Percentiles rank a stretch among this genome's conserved stretches.
phyloP scores from a whole-genome alignment of 2,113 vertebrate genomes.

The Machaerirhynchus nigripectus region DNA sequence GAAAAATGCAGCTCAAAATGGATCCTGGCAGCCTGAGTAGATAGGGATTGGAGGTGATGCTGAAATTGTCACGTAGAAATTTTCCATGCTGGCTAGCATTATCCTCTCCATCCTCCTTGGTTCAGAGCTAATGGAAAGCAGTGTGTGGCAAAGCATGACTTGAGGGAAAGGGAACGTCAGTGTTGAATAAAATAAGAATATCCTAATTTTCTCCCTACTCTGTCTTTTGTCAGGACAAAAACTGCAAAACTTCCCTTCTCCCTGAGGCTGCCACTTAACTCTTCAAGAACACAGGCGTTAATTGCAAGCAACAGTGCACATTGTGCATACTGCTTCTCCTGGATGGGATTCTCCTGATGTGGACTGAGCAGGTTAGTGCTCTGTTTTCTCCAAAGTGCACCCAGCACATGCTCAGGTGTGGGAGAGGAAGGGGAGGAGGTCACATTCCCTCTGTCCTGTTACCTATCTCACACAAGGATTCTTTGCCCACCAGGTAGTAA shows the following conservation, averaged over 20 bases:
- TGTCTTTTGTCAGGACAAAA: neutral
- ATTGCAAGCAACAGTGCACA: neutral
- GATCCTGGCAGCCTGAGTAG: slow-evolving; percentile 25
- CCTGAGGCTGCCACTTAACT: neutral
- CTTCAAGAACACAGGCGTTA: accelerated
- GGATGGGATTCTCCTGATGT: neutral
- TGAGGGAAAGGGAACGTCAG: neutral
- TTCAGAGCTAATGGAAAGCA: slow-evolving; percentile 37
- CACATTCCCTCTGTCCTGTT: accelerated
- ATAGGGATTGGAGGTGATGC: slow-evolving; percentile 49
- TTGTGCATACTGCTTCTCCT: neutral
- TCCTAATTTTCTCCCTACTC: neutral
- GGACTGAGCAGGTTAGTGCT: neutral
- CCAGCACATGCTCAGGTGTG: neutral
- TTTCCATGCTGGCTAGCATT: slow-evolving; percentile 52
- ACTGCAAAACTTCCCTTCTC: neutral
- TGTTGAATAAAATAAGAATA: neutral
- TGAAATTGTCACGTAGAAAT: slow-evolving; percentile 47
- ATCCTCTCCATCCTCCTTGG: neutral
- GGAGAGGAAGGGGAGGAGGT: neutral
- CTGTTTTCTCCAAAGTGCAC: neutral
- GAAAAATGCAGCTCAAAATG: slow-evolving; percentile 29
- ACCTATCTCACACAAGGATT: neutral
- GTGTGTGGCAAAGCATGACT: neutral
- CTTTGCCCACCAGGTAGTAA: neutral